Percentiles rank a stretch among this genome's conserved stretches.
phyloP scores from a whole-genome alignment of 2,797 vertebrate species.

The Danio aesculapii region DNA sequence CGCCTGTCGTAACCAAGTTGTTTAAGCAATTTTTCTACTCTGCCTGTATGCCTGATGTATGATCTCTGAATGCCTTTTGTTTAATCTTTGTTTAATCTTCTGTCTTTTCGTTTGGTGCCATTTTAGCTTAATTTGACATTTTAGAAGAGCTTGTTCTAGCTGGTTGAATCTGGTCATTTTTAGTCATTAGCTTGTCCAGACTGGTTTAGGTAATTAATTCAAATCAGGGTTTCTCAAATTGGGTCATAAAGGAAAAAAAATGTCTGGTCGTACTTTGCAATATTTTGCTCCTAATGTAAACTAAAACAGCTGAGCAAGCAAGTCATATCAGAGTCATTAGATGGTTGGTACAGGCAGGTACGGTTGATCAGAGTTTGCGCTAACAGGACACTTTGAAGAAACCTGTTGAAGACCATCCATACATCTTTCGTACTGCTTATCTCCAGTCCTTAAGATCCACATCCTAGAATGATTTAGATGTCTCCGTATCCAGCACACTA shows the following conservation, averaged over 20 bases:
- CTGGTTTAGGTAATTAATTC: not conserved
- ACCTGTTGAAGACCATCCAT: not conserved
- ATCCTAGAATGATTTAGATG: no score
- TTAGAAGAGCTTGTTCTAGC: not conserved
- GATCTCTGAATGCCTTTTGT: not conserved
- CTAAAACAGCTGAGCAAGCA: not conserved
- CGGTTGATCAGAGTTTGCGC: not conserved
- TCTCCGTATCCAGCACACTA: no score
- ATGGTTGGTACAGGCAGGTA: not conserved
- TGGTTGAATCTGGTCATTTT: not conserved
- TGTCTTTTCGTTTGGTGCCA: not conserved
- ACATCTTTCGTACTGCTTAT: not conserved
- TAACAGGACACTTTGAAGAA: not conserved
- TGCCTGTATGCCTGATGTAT: no score
- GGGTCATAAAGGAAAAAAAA: no score
- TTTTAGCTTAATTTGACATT: constrained; percentile 11
- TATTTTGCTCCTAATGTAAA: not conserved
- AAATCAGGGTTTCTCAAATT: not conserved
- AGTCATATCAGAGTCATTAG: not conserved
- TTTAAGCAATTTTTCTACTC: not conserved
- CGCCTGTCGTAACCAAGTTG: constrained; percentile 18
- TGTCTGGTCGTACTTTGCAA: not conserved
- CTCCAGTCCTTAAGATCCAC: no score
- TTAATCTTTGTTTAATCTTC: not conserved
- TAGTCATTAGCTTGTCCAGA: not conserved